Percentiles rank a stretch among this genome's conserved stretches.
These are phyloP conservation scores for Mastomys coucha DNA, from an alignment of 2,113 vertebrate genomes.

Conservation along the genomic window DNA sequence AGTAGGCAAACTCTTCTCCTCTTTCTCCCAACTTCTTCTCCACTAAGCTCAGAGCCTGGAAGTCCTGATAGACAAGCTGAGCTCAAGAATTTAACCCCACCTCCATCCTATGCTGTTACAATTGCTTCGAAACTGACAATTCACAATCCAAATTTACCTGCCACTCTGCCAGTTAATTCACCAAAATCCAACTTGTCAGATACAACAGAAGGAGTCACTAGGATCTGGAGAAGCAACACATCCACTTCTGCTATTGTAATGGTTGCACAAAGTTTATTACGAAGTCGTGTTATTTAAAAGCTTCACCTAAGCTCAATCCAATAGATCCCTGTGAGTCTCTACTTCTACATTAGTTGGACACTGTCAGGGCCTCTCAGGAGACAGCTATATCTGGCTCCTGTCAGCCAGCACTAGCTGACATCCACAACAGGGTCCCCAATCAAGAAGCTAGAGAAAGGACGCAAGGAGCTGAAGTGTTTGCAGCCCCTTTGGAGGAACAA, in stretches of 20 bases:
- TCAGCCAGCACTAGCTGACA: no score
- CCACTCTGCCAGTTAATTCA: slow-evolving; percentile 88
- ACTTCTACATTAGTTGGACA: no score
- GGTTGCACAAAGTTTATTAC: slow-evolving; percentile 96
- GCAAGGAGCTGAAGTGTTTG: no score
- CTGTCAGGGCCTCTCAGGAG: no score
- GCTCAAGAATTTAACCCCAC: slow-evolving; percentile 94
- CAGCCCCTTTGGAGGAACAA: no score
- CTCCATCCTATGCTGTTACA: slow-evolving; percentile 95
- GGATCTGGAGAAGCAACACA: slow-evolving; percentile 95
- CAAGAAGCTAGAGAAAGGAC: no score
- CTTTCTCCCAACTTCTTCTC: slow-evolving; percentile 86
- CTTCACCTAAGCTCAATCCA: slow-evolving; percentile 50
- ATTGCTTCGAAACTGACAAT: slow-evolving; percentile 95
- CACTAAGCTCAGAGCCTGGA: slow-evolving; percentile 95
- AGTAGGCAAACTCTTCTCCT: slow-evolving; percentile 93
- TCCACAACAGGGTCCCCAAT: no score
- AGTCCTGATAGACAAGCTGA: slow-evolving; percentile 95
- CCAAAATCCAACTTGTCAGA: slow-evolving; percentile 89
- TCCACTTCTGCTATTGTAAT: slow-evolving; percentile 96
- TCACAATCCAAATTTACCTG: slow-evolving; percentile 88
- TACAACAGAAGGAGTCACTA: slow-evolving; percentile 96
- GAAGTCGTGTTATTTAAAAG: slow-evolving; percentile 98
- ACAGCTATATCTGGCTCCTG: no score
- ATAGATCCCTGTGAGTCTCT: no score